phyloP scores from a whole-genome alignment of 1,140 invertebrate genomes.

The Lucilia cuprina region DNA sequence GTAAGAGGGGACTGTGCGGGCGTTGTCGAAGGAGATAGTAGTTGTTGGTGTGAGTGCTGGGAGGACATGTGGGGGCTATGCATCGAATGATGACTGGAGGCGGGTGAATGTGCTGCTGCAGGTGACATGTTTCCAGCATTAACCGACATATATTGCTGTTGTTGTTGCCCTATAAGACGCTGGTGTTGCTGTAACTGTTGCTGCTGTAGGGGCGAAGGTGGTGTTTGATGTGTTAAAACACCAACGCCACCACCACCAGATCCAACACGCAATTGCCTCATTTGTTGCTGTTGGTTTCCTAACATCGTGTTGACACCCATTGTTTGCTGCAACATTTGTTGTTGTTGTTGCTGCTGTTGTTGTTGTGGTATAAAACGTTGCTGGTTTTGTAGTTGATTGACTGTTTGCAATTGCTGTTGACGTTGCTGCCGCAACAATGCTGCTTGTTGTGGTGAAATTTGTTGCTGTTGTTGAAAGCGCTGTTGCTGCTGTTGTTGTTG shows the following conservation, averaged over 20 bases:
- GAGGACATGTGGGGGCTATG: slow-evolving; percentile 56
- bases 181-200: slow-evolving; percentile 62
- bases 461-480: slow-evolving; percentile 52
- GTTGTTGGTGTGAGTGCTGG: slow-evolving; percentile 55
- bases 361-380: slow-evolving; percentile 56
- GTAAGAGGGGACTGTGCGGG: slow-evolving; percentile 48
- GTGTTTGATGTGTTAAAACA: slow-evolving; percentile 54
- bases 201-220: slow-evolving; percentile 42
- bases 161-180: slow-evolving; percentile 38
- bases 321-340: slow-evolving; percentile 45
- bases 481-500: slow-evolving; percentile 55
- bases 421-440: slow-evolving; percentile 44
- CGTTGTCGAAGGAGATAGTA: slow-evolving; percentile 55
- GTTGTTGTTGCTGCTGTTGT: slow-evolving; percentile 45
- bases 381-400: slow-evolving; percentile 50
- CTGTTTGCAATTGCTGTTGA: slow-evolving; percentile 45
- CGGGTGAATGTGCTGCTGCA: slow-evolving; percentile 62
- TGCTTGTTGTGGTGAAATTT: slow-evolving; percentile 39
- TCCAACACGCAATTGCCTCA: slow-evolving; percentile 7
- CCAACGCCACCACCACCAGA: not conserved
- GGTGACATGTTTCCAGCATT: slow-evolving; percentile 54
- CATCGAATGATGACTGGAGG: slow-evolving; percentile 59
- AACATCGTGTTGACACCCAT: slow-evolving; percentile 19
- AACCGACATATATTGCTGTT: slow-evolving; percentile 51
- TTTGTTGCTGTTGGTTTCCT: slow-evolving; percentile 42